Percentiles rank a stretch among this genome's conserved stretches.
phyloP scores from a whole-genome alignment of 1,140 invertebrate species.

The Sycophaga agraensis region DNA sequence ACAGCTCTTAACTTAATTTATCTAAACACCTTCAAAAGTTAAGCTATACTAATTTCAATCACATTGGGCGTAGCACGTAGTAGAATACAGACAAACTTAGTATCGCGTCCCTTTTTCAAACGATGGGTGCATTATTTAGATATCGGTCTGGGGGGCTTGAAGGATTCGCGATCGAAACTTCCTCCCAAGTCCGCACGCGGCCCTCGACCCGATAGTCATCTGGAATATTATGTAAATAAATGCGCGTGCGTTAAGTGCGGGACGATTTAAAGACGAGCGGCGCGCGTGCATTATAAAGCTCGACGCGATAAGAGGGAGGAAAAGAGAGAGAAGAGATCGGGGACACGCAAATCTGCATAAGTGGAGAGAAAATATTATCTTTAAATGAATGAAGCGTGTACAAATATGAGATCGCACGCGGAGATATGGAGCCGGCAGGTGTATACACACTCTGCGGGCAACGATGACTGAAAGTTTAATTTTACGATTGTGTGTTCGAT shows the following conservation, averaged over 20 bases:
- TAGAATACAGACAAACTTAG: no score
- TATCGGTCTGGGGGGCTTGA: not conserved
- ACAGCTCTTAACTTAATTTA: no score
- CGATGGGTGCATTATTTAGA: constrained; percentile 10
- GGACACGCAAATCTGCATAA: not conserved
- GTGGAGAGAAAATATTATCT: constrained; percentile 15
- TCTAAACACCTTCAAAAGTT: no score
- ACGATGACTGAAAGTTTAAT: constrained; percentile 20
- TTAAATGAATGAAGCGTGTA: constrained; percentile 14
- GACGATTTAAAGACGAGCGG: constrained; percentile 27
- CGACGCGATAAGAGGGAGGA: constrained; percentile 10
- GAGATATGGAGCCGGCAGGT: constrained; percentile 9
- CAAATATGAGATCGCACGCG: constrained; percentile 8
- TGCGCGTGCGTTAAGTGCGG: constrained; percentile 35
- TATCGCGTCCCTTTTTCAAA: no score
- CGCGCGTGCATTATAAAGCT: constrained; percentile 24
- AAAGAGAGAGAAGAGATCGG: not conserved
- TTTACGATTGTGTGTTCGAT: not conserved
- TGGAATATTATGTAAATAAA: constrained; percentile 53
- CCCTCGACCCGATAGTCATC: constrained; percentile 40
- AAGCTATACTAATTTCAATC: no score
- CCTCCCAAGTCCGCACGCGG: constrained; percentile 18
- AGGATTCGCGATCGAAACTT: constrained; percentile 26
- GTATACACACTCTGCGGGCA: not conserved
- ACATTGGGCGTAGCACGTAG: no score